phyloP scores from a whole-genome alignment of 2,797 vertebrate genomes.

The Carcharodon carcharias region DNA sequence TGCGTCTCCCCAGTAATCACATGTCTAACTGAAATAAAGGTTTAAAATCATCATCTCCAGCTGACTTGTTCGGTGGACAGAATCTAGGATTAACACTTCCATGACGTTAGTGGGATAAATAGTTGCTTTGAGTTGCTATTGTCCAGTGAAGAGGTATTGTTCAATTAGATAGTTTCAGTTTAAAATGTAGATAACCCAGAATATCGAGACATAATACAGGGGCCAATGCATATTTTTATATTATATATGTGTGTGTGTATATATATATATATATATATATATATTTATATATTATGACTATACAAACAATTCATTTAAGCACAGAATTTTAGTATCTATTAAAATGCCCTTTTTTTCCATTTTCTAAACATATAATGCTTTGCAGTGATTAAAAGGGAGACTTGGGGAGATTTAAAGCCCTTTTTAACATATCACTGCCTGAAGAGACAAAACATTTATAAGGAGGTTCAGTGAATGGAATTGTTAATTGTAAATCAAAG shows the following conservation, averaged over 20 bases:
- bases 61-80: slow-evolving; percentile 62
- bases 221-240: slow-evolving; percentile 36
- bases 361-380: slow-evolving; percentile 41
- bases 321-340: slow-evolving; percentile 46
- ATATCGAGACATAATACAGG: slow-evolving; percentile 41
- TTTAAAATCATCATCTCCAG: slow-evolving; percentile 59
- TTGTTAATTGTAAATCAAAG: slow-evolving; percentile 60
- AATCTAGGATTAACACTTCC: slow-evolving; percentile 64
- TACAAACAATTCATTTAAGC: slow-evolving; percentile 51
- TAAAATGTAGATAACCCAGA: slow-evolving; percentile 48
- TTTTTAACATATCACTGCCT: slow-evolving; percentile 44
- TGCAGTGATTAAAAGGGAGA: slow-evolving; percentile 40
- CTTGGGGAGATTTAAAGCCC: slow-evolving; percentile 43
- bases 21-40: slow-evolving; percentile 60
- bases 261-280: no score
- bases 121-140: slow-evolving; percentile 52
- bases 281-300: not conserved
- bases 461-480: slow-evolving; percentile 51
- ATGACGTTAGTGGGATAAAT: slow-evolving; percentile 57
- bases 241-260: no score
- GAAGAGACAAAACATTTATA: slow-evolving; percentile 49
- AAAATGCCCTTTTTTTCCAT: slow-evolving; percentile 7
- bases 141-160: slow-evolving; percentile 51
- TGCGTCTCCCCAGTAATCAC: slow-evolving; percentile 52
- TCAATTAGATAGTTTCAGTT: slow-evolving; percentile 55